phyloP scores from a whole-genome alignment of 2,113 vertebrate genomes.

The Tachysurus fulvidraco region DNA sequence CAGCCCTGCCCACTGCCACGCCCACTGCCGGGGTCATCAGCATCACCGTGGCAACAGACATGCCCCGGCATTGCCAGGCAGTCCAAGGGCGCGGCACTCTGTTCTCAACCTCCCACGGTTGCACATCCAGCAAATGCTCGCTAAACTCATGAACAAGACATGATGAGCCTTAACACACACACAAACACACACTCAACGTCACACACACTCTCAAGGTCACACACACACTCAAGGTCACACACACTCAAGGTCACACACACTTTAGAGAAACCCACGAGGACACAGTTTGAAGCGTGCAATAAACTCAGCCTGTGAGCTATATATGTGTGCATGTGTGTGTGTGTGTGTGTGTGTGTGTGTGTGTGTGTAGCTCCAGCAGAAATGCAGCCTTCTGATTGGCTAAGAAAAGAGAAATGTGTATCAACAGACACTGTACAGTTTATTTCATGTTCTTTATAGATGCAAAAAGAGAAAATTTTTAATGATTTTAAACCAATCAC shows the following conservation, averaged over 20 bases:
- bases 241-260: background rate
- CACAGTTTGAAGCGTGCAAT: conserved; percentile 41
- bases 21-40: conserved; percentile 50
- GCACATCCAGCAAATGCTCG: conserved; percentile 97
- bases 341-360: background rate
- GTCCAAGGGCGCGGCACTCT: conserved; percentile 92
- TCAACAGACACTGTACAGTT: conserved; percentile 42
- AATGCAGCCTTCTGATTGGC: background rate
- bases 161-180: conserved; percentile 44
- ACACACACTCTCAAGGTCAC: background rate
- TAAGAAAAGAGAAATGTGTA: conserved; percentile 22
- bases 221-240: background rate
- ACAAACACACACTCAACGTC: background rate
- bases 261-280: conserved; percentile 27
- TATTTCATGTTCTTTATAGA: conserved; percentile 42
- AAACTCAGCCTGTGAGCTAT: conserved; percentile 47
- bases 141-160: conserved; percentile 92
- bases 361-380: background rate
- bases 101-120: conserved; percentile 91
- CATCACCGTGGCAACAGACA: conserved; percentile 59
- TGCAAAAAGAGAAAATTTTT: conserved; percentile 35
- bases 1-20: conserved; percentile 89
- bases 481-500: conserved; percentile 23
- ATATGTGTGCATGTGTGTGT: background rate
- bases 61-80: conserved; percentile 76